Evolutionary conservation across 1,140 invertebrate species (phyloP).

Genomic region (Triops cancriformis): DNA sequence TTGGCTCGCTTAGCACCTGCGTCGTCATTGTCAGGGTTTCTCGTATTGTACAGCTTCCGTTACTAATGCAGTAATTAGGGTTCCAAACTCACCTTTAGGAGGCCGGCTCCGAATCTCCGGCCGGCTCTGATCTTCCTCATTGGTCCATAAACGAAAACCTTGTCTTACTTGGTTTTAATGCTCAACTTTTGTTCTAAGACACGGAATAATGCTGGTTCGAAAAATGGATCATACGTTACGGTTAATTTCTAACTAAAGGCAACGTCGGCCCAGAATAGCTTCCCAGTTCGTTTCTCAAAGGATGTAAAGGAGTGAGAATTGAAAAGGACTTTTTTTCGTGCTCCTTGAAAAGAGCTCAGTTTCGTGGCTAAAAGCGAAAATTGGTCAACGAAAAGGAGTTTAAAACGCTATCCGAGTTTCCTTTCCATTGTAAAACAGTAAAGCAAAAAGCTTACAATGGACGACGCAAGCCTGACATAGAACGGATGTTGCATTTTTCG

Average conservation of each 20-base stretch:
- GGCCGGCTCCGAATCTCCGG: background rate
- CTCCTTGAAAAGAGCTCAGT: background rate
- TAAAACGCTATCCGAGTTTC: background rate
- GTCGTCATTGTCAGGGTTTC: background rate
- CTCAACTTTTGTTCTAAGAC: too few species aligned
- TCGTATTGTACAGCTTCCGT: constrained; percentile 10
- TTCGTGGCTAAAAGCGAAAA: constrained; percentile 14
- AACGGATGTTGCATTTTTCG: background rate
- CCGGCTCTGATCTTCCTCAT: too few species aligned
- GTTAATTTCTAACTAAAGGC: too few species aligned
- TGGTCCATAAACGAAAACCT: too few species aligned
- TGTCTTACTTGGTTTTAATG: too few species aligned
- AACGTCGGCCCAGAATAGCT: too few species aligned
- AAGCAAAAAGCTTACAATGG: background rate
- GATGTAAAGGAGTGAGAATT: too few species aligned
- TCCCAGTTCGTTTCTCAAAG: too few species aligned
- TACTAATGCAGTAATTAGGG: background rate
- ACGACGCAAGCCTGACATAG: background rate
- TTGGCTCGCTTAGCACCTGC: background rate
- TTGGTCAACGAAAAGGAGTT: background rate
- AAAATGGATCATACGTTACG: too few species aligned
- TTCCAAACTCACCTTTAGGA: background rate
- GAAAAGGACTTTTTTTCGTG: background rate
- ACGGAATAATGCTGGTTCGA: too few species aligned
- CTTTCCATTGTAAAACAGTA: background rate